Conservation (phyloP, 2,797 vertebrate genomes). For the Martes flavigula region DNA sequence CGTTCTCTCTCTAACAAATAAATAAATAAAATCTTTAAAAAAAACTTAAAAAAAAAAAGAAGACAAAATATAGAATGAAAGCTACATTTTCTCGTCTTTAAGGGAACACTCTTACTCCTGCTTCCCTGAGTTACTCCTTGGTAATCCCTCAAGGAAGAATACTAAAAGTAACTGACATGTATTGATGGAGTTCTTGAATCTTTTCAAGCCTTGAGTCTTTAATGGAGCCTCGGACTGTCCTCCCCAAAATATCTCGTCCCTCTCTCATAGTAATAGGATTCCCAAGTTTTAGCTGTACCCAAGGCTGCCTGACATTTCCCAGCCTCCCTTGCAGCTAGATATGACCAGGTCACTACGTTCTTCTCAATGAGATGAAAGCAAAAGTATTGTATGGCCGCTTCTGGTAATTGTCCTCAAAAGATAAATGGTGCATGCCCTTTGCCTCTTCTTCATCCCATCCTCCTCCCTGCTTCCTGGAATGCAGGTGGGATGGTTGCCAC, state of each 20-base stretch:
- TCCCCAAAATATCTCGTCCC: not conserved
- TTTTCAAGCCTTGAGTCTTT: conserved; percentile 26
- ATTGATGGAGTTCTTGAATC: not conserved
- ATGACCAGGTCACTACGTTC: not conserved
- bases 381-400: not conserved
- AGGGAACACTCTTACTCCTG: not conserved
- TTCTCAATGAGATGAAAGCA: not conserved
- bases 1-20: too few relatives aligned
- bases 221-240: not conserved
- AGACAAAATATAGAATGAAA: conserved; percentile 19
- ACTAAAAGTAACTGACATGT: conserved; percentile 11
- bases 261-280: not conserved
- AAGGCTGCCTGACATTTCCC: not conserved
- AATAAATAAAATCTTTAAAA: too few relatives aligned
- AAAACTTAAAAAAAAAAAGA: not conserved
- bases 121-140: not conserved
- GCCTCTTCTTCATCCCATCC: not conserved
- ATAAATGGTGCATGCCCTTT: not conserved
- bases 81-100: not conserved
- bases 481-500: not conserved
- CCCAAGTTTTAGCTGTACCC: not conserved
- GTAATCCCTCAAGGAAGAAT: not conserved
- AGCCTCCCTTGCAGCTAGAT: not conserved
- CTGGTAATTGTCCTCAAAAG: not conserved
- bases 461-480: not conserved